These are phyloP conservation scores for Euzophera pinguis DNA, from an alignment of 2,888 invertebrate genomes.

Conservation along the genomic window DNA sequence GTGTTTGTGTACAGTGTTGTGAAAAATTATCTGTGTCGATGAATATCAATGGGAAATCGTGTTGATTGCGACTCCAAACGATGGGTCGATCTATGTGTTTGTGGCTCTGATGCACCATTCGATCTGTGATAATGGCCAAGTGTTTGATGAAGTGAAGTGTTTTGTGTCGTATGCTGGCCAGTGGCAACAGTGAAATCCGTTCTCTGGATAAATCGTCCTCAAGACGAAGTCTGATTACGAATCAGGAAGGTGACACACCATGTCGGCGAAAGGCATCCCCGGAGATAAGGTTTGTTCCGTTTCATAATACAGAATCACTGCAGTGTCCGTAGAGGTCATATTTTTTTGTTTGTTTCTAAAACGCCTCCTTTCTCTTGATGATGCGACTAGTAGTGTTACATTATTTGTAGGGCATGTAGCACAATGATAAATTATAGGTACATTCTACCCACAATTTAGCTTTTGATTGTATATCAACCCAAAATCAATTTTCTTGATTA, in stretches of 20 bases:
- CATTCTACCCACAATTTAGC: background rate
- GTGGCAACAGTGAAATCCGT: constrained; percentile 73
- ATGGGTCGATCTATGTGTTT: constrained; percentile 76
- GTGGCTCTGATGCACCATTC: constrained; percentile 73
- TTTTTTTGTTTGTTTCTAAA: constrained; percentile 59
- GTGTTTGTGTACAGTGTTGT: constrained; percentile 79
- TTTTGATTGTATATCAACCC: background rate
- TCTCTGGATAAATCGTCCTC: constrained; percentile 75
- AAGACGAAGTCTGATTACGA: constrained; percentile 71
- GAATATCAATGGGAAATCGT: constrained; percentile 78
- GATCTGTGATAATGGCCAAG: constrained; percentile 77
- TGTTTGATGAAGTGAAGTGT: constrained; percentile 75
- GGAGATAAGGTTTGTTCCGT: constrained; percentile 86
- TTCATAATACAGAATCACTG: constrained; percentile 29
- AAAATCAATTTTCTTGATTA: no score
- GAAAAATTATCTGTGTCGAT: constrained; percentile 76
- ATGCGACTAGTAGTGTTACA: constrained; percentile 27
- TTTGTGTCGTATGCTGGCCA: constrained; percentile 77
- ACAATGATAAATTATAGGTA: background rate
- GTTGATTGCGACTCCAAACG: constrained; percentile 71
- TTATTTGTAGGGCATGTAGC: constrained; percentile 11
- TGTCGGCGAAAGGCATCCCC: constrained; percentile 90
- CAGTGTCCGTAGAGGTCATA: constrained; percentile 48
- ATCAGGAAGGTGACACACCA: constrained; percentile 74
- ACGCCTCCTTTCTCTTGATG: constrained; percentile 61